Percentiles rank a stretch among this genome's conserved stretches.
These are phyloP conservation scores for Macrosiphum euphorbiae DNA, from an alignment of 2,888 invertebrate genomes.

Conservation along the genomic window DNA sequence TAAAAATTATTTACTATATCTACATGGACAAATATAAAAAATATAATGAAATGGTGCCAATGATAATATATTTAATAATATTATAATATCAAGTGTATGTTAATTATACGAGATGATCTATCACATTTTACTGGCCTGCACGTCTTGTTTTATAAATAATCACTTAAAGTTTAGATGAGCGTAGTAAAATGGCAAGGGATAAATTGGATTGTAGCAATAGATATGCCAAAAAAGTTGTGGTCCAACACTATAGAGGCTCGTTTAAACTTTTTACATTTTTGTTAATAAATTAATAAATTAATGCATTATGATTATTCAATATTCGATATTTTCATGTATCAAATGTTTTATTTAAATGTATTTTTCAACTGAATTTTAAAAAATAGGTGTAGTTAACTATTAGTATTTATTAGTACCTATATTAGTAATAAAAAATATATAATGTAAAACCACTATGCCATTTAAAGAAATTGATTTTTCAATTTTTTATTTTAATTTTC, in stretches of 20 bases:
- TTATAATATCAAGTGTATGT: background rate
- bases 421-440: too few species aligned
- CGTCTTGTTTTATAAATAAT: background rate
- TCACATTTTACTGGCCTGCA: background rate
- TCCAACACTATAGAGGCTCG: background rate
- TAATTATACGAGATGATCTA: background rate
- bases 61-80: background rate
- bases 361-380: background rate
- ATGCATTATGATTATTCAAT: background rate
- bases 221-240: background rate
- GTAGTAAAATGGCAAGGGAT: background rate
- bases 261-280: background rate
- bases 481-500: too few species aligned
- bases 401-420: too few species aligned
- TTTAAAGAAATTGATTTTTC: background rate
- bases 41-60: background rate
- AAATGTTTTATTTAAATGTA: background rate
- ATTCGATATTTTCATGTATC: background rate
- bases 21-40: background rate
- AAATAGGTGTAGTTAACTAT: background rate
- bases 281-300: background rate
- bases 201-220: background rate
- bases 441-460: background rate
- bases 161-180: background rate
- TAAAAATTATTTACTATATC: background rate